Evolutionary conservation across 2,797 vertebrate genomes (phyloP).

Genomic region (Chanos chanos): DNA sequence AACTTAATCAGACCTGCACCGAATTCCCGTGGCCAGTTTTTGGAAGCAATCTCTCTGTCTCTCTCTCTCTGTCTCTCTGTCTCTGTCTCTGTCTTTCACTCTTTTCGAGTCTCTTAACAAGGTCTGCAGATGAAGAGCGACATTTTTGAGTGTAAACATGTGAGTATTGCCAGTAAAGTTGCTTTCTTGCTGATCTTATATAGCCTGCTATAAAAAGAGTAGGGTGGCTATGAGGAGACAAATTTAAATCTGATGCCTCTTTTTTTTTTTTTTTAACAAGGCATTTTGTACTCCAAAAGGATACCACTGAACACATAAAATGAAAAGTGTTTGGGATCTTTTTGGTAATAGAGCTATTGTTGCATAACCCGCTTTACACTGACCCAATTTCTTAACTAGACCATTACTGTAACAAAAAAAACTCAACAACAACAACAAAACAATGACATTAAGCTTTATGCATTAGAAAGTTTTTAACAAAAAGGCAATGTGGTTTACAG

Average conservation of each 20-base stretch:
- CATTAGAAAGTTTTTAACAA: no score
- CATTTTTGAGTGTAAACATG: constrained; percentile 63
- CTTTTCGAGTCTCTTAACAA: constrained; percentile 63
- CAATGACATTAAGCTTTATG: no score
- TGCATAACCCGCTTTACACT: constrained; percentile 58
- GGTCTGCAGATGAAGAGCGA: constrained; percentile 50
- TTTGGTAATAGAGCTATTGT: constrained; percentile 49
- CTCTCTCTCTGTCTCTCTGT: no score
- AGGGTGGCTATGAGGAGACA: constrained; percentile 50
- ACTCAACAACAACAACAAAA: no score
- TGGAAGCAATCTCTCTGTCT: constrained; percentile 59
- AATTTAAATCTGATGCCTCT: constrained; percentile 60
- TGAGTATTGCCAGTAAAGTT: constrained; percentile 61
- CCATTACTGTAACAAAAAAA: no score
- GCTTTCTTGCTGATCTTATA: constrained; percentile 57
- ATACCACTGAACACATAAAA: constrained; percentile 68
- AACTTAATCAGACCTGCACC: constrained; percentile 60
- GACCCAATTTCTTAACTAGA: constrained; percentile 46
- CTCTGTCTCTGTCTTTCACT: no score
- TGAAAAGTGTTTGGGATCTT: constrained; percentile 53
- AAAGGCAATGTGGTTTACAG: no score
- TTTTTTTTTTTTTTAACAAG: constrained; percentile 59
- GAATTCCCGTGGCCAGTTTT: constrained; percentile 53
- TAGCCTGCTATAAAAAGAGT: constrained; percentile 62
- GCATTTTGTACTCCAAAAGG: constrained; percentile 60